Base-by-base conservation (phyloP, 2,113 vertebrate genomes). In the Dendropsophus ebraccatus region DNA sequence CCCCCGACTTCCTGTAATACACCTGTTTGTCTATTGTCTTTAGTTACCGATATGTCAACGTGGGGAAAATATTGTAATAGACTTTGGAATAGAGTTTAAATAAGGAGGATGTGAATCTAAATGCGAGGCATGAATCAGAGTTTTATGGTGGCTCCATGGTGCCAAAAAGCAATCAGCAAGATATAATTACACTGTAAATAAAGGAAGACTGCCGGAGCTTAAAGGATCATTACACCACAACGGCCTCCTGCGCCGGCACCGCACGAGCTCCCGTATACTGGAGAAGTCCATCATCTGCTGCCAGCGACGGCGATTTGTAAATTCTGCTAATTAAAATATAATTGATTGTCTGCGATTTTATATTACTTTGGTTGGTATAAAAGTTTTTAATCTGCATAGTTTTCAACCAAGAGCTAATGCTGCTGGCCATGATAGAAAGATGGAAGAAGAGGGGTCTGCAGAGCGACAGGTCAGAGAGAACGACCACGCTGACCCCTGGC, bases 141-240 rank as follows among this genome's bases (percentile, higher is more conserved):
- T 76, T 82, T 81, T 65, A 49, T 82, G 35, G 72, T 32, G 67
- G 54, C 37, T 67, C n/a, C n/a, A 37, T 41, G 12, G n/a, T 77
- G 83, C 58, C 83, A 85, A 77, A 65, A 85, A 77, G 41, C 73
- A 85, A 85, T 83, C 69, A 56, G 25, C 67, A 54, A 52, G 32
- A 80, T 77, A 70, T 17, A 58, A 80, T 80, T 82, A n/a, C 17
- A 58, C 49, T 78, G 85, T 81, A 74, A 77, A 72, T 83, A 58
- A 62, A 81, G n/a, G 74, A 73, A 25, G 56, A 0, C 50, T 25
- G 32, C 50, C 21, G 10, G 45, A 12, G 8, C 10, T 14, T 84
- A 78, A 21, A 87, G 0, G 62, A 45, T 35, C n/a, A 13, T 50
- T 80, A 28, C 19, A 1, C 58, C 54, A 30, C 50, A 56, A 47